Evolutionary conservation across 1,140 invertebrate genomes (phyloP), one percentile per base, ranked within the genome.

Genomic region (Lerema accius): DNA sequence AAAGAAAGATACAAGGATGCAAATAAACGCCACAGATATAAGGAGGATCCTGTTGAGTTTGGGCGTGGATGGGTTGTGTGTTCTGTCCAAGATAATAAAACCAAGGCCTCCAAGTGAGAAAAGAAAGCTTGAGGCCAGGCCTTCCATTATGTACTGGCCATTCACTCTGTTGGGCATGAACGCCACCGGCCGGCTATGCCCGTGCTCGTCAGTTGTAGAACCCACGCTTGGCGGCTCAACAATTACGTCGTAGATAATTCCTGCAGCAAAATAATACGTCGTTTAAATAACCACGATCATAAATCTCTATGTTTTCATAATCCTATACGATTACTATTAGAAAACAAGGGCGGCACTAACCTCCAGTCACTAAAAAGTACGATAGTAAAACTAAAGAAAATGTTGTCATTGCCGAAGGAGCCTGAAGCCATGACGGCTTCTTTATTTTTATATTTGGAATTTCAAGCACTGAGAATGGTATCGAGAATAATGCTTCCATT

Each of bases 81-180:
- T 98, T 69, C 97, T 95, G 87, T 99, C 98, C 43, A 99, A 91
- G 62, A 99, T 96, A 6, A 99, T 97, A 89, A 99, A 99, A 3
- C 99, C 99, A 19, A 99, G 89, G 1, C 98, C 98, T 45, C 98
- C 98, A 39, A 99, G 92, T 0, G 97, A 98, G 87, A 99, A 99
- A 3, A 99, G 92, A 80, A 99, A 99, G 89, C 97, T 98, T 16
- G 98, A 97, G 9, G 98, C 98, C 58, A 99, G 90, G 0, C 98
- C 98, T 93, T 99, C 98, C 97, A 99, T 98, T 35, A 99, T 99
- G 81, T 99, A 99, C 86, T 99, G 98, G 0, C 98, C 98, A 92
- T 99, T 99, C 0, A 99, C 98, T 73, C 98, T 92, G 85, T 99
- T 99, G 0, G 98, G 98, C 98, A 99, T 99, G 84, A 99, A 99